These are phyloP conservation scores for Lepidocyrtinus sp. DNA, from an alignment of 2,888 invertebrate genomes.

Conservation along the genomic window DNA sequence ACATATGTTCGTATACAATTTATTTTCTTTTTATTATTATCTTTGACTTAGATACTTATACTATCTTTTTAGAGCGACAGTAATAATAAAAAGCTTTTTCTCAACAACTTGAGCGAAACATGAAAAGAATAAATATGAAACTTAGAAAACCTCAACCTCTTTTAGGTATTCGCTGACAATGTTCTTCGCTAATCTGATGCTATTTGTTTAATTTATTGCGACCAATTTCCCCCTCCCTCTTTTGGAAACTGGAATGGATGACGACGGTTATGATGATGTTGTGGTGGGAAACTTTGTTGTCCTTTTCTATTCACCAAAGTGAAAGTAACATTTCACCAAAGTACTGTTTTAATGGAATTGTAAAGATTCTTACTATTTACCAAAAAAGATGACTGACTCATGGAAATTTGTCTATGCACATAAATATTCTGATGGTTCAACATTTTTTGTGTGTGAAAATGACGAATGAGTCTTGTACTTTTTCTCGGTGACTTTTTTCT, in stretches of 20 bases:
- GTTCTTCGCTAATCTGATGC: constrained; percentile 50
- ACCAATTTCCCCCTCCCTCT: constrained; percentile 34
- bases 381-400: constrained; percentile 20
- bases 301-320: constrained; percentile 29
- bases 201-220: constrained; percentile 60
- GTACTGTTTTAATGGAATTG: no score
- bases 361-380: no score
- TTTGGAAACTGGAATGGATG: no score
- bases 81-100: neutral
- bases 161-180: neutral
- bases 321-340: no score
- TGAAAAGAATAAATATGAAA: neutral
- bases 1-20: no score
- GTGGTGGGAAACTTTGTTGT: constrained; percentile 28
- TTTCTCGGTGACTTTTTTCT: neutral
- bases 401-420: neutral
- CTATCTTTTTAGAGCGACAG: constrained; percentile 8
- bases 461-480: constrained; percentile 22
- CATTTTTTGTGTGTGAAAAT: constrained; percentile 33
- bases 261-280: no score
- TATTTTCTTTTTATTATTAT: neutral
- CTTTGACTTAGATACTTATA: neutral
- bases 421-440: no score
- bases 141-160: no score
- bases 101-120: constrained; percentile 3